Evolutionary conservation across 2,797 vertebrate species (phyloP).

Genomic region (Ambastaia sidthimunki): DNA sequence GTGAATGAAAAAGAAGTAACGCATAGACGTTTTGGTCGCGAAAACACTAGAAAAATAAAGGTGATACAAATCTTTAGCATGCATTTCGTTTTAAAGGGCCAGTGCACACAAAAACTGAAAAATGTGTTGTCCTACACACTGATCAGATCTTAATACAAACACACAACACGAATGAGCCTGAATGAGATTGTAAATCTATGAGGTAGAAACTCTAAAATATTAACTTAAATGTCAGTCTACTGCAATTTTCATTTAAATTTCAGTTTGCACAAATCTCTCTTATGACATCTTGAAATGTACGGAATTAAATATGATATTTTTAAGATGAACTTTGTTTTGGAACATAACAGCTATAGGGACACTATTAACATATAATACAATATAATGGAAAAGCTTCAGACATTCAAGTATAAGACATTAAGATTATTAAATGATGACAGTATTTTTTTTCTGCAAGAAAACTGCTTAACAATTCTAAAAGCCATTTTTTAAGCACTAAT

Average conservation of each 20-base stretch:
- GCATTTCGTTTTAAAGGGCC: not conserved
- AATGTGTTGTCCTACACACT: not conserved
- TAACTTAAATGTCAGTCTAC: not conserved
- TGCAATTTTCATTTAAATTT: not conserved
- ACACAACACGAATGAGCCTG: too few species aligned
- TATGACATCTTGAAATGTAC: too few species aligned
- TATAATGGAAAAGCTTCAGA: too few species aligned
- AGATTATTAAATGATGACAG: not conserved
- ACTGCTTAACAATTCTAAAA: not conserved
- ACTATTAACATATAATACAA: too few species aligned
- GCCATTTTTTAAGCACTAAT: not conserved
- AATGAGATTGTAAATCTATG: not conserved
- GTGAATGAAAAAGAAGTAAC: not conserved
- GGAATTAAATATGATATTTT: too few species aligned
- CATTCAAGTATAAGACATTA: not conserved
- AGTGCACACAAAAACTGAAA: not conserved
- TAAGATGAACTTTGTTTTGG: too few species aligned
- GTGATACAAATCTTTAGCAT: not conserved
- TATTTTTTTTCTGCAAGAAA: not conserved
- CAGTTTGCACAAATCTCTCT: not conserved
- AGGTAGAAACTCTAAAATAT: not conserved
- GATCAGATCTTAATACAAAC: not conserved
- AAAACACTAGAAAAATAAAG: not conserved
- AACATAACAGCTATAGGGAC: not conserved
- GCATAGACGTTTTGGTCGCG: not conserved